Evolutionary conservation across 1,140 invertebrate genomes (phyloP).

Genomic region (Aleiodes sp.): DNA sequence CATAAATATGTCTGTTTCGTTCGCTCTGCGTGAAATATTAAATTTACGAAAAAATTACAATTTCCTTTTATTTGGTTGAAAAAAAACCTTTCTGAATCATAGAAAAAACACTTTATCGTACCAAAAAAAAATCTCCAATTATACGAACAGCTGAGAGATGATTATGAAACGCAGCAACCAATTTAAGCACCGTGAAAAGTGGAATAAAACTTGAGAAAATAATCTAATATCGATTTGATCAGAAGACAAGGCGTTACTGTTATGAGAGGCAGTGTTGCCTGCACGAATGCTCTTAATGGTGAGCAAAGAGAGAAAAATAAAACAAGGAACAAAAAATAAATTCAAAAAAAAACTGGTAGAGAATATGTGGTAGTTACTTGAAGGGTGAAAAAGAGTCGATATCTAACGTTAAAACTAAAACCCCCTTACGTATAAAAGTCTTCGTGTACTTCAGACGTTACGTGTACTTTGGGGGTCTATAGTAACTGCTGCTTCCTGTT

Average conservation of each 20-base stretch:
- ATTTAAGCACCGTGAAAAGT: not conserved
- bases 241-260: not conserved
- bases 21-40: not conserved
- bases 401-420: constrained; percentile 7
- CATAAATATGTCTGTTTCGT: not conserved
- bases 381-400: constrained; percentile 9
- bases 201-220: not conserved
- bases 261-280: too few species aligned
- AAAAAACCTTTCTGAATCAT: too few species aligned
- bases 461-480: constrained; percentile 9
- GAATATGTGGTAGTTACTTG: not conserved
- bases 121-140: too few species aligned
- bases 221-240: not conserved
- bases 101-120: too few species aligned
- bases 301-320: not conserved
- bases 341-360: too few species aligned
- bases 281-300: not conserved
- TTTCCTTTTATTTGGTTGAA: too few species aligned
- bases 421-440: constrained; percentile 11
- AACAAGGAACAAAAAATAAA: too few species aligned
- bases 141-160: too few species aligned
- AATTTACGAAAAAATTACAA: too few species aligned
- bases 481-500: constrained; percentile 12
- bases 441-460: constrained; percentile 6
- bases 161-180: too few species aligned